Conservation (phyloP, 2,113 vertebrate genomes). For the Pteronura brasiliensis region DNA sequence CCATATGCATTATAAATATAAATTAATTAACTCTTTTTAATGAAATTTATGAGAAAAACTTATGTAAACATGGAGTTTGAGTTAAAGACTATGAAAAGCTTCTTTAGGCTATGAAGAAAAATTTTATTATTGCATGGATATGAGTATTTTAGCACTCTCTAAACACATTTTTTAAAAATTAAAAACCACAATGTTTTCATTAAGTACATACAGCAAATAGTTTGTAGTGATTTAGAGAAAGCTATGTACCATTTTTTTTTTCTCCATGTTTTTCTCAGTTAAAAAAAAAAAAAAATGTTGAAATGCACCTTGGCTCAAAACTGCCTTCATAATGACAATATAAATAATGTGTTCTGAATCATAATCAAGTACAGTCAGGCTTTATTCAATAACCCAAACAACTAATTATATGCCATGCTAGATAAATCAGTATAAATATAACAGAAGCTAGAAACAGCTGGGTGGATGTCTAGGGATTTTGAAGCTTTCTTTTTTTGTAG, state of each 20-base stretch:
- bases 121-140: not conserved
- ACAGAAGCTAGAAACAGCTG: constrained; percentile 59
- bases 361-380: constrained; percentile 54
- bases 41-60: not conserved
- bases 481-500: constrained; percentile 14
- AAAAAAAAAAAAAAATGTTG: not conserved
- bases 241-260: not conserved
- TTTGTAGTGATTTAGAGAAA: not conserved
- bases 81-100: not conserved
- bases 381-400: constrained; percentile 64
- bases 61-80: not conserved
- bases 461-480: constrained; percentile 47
- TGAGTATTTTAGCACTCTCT: not conserved
- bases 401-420: constrained; percentile 68
- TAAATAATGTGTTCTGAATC: constrained; percentile 67
- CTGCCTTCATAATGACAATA: constrained; percentile 55
- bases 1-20: not conserved
- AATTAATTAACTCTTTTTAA: not conserved
- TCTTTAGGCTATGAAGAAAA: not conserved
- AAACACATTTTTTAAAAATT: constrained; percentile 28
- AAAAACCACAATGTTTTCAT: not conserved
- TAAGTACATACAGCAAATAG: not conserved
- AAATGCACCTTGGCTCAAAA: constrained; percentile 38
- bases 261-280: not conserved
- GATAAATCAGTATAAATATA: constrained; percentile 66